Conservation (phyloP, 2,113 vertebrate genomes). For the Dunckerocampus dactyliophorus region DNA sequence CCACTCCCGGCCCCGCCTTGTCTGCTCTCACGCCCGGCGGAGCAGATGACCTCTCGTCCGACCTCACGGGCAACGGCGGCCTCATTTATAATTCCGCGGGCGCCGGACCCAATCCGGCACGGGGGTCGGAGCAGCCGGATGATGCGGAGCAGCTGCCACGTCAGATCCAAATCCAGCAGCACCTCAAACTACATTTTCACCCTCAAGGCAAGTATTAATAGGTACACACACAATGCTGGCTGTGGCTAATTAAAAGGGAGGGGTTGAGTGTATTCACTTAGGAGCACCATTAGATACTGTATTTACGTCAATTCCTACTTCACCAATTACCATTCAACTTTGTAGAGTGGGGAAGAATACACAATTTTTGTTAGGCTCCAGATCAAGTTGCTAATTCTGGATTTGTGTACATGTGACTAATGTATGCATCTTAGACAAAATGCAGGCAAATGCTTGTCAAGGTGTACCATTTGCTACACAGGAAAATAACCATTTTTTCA, state of each 20-base stretch:
- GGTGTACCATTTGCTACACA: too few relatives aligned
- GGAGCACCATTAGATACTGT: too few relatives aligned
- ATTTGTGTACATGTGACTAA: too few relatives aligned
- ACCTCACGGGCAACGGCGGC: constrained; percentile 2
- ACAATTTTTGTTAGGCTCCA: too few relatives aligned
- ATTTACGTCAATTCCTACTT: neutral
- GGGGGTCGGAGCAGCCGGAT: constrained; percentile 26
- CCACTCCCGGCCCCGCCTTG: constrained; percentile 11
- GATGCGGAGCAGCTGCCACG: constrained; percentile 48
- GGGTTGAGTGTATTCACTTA: too few relatives aligned
- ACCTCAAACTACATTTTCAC: constrained; percentile 69
- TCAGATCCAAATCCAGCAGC: constrained; percentile 71
- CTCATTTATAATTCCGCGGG: constrained; percentile 13
- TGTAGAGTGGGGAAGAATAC: neutral
- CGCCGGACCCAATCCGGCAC: constrained; percentile 8
- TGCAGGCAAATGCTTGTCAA: too few relatives aligned
- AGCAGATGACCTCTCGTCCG: neutral
- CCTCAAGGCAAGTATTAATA: constrained; percentile 36
- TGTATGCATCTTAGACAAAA: too few relatives aligned
- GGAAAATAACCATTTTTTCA: neutral
- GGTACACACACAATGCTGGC: too few relatives aligned
- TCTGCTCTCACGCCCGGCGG: constrained; percentile 29
- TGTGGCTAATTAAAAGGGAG: too few relatives aligned
- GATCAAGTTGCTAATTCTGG: too few relatives aligned
- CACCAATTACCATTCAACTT: neutral